These are phyloP conservation scores for Dermatophagoides farinae DNA, from an alignment of 1,140 invertebrate genomes.

Conservation along the genomic window DNA sequence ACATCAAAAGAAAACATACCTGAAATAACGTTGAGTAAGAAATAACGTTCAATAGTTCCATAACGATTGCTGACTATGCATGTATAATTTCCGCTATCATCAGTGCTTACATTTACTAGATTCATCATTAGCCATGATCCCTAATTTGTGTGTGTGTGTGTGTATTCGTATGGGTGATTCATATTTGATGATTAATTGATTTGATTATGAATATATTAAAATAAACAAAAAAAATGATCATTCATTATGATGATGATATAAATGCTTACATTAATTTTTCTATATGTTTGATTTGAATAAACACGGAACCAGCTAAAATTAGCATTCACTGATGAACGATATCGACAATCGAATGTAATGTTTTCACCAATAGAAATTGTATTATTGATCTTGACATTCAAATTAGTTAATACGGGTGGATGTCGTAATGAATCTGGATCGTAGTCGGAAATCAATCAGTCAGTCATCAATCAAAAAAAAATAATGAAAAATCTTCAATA, in stretches of 20 bases:
- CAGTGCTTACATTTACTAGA: constrained; percentile 51
- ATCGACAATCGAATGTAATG: neutral
- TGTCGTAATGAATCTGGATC: neutral
- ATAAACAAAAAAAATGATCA: neutral
- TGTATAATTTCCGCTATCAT: constrained; percentile 78
- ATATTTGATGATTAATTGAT: neutral
- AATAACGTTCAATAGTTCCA: neutral
- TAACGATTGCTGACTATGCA: constrained; percentile 54
- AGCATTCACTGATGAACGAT: neutral
- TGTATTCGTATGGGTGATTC: too few relatives aligned
- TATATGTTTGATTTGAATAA: neutral
- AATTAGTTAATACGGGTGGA: neutral
- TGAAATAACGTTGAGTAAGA: constrained; percentile 35
- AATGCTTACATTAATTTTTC: neutral
- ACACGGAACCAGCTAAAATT: neutral
- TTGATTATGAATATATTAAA: neutral
- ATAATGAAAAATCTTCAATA: neutral
- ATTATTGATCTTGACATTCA: neutral
- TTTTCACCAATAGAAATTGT: neutral
- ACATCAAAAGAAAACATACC: too few relatives aligned
- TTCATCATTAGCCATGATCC: neutral
- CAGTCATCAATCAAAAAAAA: too few relatives aligned
- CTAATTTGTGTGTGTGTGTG: too few relatives aligned
- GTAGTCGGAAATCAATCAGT: too few relatives aligned
- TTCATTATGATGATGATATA: neutral